Evolutionary conservation across 2,113 vertebrate genomes (phyloP).

Genomic region (Festucalex cinctus): DNA sequence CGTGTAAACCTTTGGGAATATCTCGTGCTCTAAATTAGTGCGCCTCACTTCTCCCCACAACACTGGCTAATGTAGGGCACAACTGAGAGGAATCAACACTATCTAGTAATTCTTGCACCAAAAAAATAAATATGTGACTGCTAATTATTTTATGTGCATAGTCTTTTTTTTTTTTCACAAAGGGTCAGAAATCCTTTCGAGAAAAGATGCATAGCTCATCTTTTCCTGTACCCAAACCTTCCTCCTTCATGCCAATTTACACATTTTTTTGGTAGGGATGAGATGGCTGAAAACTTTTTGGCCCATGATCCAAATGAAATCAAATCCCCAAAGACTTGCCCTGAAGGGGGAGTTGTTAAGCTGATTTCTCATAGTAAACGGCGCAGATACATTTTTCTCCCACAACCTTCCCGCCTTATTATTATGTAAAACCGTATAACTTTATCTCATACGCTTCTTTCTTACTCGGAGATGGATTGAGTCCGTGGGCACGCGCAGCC

Average conservation of each 20-base stretch:
- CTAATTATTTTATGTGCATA: constrained; percentile 29
- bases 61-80: constrained; percentile 56
- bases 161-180: constrained; percentile 27
- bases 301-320: constrained; percentile 66
- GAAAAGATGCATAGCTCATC: constrained; percentile 36
- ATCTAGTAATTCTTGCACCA: constrained; percentile 50
- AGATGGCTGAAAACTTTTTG: constrained; percentile 58
- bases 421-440: constrained; percentile 55
- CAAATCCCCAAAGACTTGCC: constrained; percentile 60
- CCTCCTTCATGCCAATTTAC: constrained; percentile 26
- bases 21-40: constrained; percentile 40
- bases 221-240: constrained; percentile 5
- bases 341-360: constrained; percentile 33
- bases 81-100: constrained; percentile 30
- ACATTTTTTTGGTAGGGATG: constrained; percentile 52
- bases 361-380: constrained; percentile 63
- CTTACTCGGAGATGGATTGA: constrained; percentile 24
- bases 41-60: constrained; percentile 11
- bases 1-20: constrained; percentile 47
- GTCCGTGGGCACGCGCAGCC: constrained; percentile 21
- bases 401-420: constrained; percentile 27
- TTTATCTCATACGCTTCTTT: constrained; percentile 53
- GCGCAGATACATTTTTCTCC: constrained; percentile 49
- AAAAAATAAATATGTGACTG: constrained; percentile 22
- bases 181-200: constrained; percentile 32